A percentile compares a stretch with the other conserved stretches of the same genome.
Conservation (phyloP, 1,140 invertebrate species). For the Leptopilina boulardi region DNA sequence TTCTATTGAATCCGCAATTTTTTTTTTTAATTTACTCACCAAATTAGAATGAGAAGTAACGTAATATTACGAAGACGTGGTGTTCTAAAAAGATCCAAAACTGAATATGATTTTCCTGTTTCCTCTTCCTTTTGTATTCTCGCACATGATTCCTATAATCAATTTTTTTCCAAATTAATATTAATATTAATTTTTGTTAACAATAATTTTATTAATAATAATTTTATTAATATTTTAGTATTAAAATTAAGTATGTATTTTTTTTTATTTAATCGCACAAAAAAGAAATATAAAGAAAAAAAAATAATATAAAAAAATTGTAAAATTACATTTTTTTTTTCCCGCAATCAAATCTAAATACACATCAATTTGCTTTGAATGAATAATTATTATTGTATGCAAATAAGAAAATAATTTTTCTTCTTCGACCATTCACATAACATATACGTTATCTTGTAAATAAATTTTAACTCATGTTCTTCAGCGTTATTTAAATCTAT, state of each 20-base stretch:
- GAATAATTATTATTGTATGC: background rate
- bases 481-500: background rate
- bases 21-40: slow-evolving; percentile 72
- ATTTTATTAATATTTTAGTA: too few relatives aligned
- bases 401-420: background rate
- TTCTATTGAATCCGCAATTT: background rate
- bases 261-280: too few relatives aligned
- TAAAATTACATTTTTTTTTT: too few relatives aligned
- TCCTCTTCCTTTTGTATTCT: slow-evolving; percentile 82
- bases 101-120: slow-evolving; percentile 82
- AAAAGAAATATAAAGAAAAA: too few relatives aligned
- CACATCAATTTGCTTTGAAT: background rate
- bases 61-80: slow-evolving; percentile 84
- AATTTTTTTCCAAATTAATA: slow-evolving; percentile 11
- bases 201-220: too few relatives aligned
- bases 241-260: too few relatives aligned
- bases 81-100: slow-evolving; percentile 86
- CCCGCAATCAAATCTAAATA: background rate
- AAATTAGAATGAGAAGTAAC: slow-evolving; percentile 85
- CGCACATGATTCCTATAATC: slow-evolving; percentile 79
- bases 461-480: background rate
- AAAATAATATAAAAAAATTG: too few relatives aligned
- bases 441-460: background rate
- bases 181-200: too few relatives aligned
- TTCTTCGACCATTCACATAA: background rate